Conservation (phyloP, 2,113 vertebrate species). For the Gallinago media region DNA sequence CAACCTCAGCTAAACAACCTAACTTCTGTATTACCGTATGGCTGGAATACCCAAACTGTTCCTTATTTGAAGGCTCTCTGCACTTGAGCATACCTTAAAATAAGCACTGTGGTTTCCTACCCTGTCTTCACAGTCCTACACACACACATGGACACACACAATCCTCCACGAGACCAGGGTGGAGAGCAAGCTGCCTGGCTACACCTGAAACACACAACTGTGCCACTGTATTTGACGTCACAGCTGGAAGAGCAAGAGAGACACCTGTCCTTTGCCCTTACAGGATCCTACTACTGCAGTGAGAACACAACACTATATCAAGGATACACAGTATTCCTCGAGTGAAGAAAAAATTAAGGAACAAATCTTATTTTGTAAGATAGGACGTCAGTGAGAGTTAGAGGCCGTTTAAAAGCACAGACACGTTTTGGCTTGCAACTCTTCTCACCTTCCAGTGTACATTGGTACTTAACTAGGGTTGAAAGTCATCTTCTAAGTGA, state of each 20-base stretch:
- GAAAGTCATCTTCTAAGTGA: background rate
- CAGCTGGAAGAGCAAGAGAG: background rate
- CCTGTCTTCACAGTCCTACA: background rate
- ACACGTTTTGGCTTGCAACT: background rate
- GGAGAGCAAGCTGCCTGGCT: background rate
- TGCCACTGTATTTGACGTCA: background rate
- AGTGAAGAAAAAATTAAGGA: background rate
- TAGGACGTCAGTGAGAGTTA: rapidly evolving
- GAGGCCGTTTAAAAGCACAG: background rate
- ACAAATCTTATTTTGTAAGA: background rate
- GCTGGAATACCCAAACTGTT: background rate
- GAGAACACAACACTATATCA: too few species aligned
- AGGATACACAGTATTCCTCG: background rate
- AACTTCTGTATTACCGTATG: background rate
- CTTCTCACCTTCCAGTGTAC: background rate
- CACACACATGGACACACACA: background rate
- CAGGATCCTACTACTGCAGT: rapidly evolving
- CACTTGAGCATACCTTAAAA: background rate
- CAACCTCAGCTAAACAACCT: background rate
- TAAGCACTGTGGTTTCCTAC: background rate
- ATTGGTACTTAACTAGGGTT: rapidly evolving
- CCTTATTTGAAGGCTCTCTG: background rate
- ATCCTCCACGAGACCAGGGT: background rate
- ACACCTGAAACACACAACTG: background rate
- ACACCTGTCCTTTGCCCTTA: background rate